Percentiles rank a stretch among this genome's conserved stretches.
Evolutionary conservation across 30 jellyfish, hydroid and myxozoan genomes (phyloP).

Genomic region (Catostylus mosaicus): DNA sequence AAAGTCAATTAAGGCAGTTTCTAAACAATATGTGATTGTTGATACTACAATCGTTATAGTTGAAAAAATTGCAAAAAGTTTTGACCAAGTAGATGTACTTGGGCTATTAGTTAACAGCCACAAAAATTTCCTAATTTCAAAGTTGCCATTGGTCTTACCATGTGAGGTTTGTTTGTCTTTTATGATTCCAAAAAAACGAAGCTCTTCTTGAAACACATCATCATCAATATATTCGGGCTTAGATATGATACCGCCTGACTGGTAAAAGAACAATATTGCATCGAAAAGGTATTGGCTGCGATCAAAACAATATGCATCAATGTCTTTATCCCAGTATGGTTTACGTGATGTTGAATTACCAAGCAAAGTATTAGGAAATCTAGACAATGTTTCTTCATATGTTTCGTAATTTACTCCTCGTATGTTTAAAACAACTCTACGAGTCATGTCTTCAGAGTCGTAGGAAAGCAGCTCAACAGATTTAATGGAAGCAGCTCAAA

Average conservation of each 20-base stretch:
- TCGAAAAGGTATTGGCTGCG: constrained; percentile 64
- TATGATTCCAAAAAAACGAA: constrained; percentile 70
- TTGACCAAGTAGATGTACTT: constrained; percentile 30
- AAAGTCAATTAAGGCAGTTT: constrained; percentile 13
- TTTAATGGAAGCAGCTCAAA: not conserved
- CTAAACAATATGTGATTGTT: constrained; percentile 57
- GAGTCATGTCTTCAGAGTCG: constrained; percentile 7
- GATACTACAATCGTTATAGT: constrained; percentile 40
- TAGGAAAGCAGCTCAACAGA: no score
- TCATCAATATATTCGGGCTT: constrained; percentile 61
- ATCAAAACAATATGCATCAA: constrained; percentile 33
- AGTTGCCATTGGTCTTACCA: not conserved
- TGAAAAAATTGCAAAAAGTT: constrained; percentile 44
- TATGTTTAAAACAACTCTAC: constrained; percentile 36
- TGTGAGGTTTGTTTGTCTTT: constrained; percentile 7
- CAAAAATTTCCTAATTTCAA: not conserved
- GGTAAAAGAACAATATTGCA: constrained; percentile 68
- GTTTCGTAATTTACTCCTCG: constrained; percentile 72
- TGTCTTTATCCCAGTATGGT: constrained; percentile 43
- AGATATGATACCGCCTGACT: constrained; percentile 71
- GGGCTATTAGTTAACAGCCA: constrained; percentile 49
- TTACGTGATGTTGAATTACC: constrained; percentile 49
- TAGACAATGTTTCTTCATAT: constrained; percentile 51
- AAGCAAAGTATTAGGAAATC: constrained; percentile 71
- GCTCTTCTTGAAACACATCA: constrained; percentile 62